Base-by-base conservation (phyloP, 1,140 invertebrate genomes). In the Oryzaephilus surinamensis region DNA sequence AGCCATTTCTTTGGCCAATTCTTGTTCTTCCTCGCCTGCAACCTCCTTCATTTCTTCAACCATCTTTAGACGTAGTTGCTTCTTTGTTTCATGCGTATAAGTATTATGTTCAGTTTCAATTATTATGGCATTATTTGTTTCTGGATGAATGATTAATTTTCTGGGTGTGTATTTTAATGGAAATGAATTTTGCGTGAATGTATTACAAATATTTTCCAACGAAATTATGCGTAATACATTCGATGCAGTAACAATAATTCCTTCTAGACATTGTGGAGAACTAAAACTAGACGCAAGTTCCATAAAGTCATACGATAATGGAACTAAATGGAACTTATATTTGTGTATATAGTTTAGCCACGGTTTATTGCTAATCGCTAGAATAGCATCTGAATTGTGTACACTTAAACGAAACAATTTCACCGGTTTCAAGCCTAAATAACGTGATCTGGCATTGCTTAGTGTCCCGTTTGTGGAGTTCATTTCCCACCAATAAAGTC, bases 271-370 rank as follows among this genome's bases (percentile, higher is more conserved):
- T 63, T 99, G 96, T 65, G 99, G 95, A 41, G 92, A 97, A 39
- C 91, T 91, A 61, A 98, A 99, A 7, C 94, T 93, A 0, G 93
- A 94, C 0, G 97, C 96, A 69, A 95, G 97, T 60, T 99, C 97
- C 13, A 99, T 64, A 29, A 86, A 85, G 65, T 97, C 93, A 57
- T 97, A 98, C 0, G 92, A 97, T 0, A 98, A 62, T 1, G 95
- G 94, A 0, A 94, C 97, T 6, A 98, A 67, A 66, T 97, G 93
- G 55, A 94, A 95, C 29, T 85, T 70, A 67, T 93, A 97, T 64
- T 99, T 96, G 62, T 97, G 96, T 49, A 94, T 93, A 55, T 99
- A 99, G 61, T 93, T 95, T 1, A 99, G 67, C 97, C 96, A 99
- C 0, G 93, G 93, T 45, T 96, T 74, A 48, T 90, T 97, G 1